Conservation (phyloP, 1,140 invertebrate genomes). For the Brachionus angularis region DNA sequence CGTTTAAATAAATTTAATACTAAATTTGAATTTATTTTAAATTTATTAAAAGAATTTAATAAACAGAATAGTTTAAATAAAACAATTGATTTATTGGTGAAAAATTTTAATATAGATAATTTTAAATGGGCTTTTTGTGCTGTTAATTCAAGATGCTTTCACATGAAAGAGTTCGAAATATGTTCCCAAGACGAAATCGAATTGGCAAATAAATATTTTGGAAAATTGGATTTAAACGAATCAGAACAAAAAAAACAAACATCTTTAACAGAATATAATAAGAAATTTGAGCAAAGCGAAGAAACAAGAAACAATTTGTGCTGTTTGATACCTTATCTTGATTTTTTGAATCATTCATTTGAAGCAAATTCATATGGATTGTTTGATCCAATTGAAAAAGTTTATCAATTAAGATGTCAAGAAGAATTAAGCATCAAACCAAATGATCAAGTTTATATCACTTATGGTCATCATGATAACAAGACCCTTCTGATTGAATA, state of each 20-base stretch:
- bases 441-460: constrained; percentile 30
- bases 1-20: neutral
- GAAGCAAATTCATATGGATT: neutral
- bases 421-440: neutral
- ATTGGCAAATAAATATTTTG: constrained; percentile 15
- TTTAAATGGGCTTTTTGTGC: constrained; percentile 35
- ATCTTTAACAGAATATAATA: constrained; percentile 12
- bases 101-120: constrained; percentile 2
- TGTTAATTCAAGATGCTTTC: constrained; percentile 40
- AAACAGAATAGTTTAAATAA: neutral
- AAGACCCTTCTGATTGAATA: constrained; percentile 30
- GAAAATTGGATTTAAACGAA: constrained; percentile 10
- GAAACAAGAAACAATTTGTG: constrained; percentile 25
- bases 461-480: constrained; percentile 39
- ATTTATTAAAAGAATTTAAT: neutral
- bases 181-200: neutral
- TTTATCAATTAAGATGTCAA: neutral
- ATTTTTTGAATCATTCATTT: constrained; percentile 34
- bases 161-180: constrained; percentile 18
- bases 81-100: neutral
- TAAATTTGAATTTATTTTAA: constrained; percentile 16
- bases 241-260: neutral
- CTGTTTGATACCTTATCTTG: constrained; percentile 41
- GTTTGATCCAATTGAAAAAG: neutral
- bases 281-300: neutral